Percentiles rank a stretch among this genome's conserved stretches.
Evolutionary conservation across 2,888 invertebrate species (phyloP).

Genomic region (Lycia hirtaria): DNA sequence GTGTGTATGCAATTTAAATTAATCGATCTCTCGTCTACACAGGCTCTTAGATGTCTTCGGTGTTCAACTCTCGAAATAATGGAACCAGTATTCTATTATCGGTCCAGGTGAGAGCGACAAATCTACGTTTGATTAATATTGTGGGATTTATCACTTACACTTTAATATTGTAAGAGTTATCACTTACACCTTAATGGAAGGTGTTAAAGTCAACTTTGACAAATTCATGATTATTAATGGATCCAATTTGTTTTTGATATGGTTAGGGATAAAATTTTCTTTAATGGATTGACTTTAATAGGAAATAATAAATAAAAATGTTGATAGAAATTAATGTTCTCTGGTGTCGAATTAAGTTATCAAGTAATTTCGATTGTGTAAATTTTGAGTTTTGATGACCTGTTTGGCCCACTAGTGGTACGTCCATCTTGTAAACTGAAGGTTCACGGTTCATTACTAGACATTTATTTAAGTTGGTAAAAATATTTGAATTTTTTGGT

Average conservation of each 20-base stretch:
- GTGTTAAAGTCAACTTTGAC: constrained; percentile 34
- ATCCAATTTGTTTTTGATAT: constrained; percentile 37
- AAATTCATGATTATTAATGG: constrained; percentile 40
- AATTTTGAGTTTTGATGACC: too few species aligned
- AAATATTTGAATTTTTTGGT: too few species aligned
- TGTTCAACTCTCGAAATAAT: constrained; percentile 25
- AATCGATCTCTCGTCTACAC: constrained; percentile 3
- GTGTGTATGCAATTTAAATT: too few species aligned
- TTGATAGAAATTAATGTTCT: too few species aligned
- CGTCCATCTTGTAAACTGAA: too few species aligned
- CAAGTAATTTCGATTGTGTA: too few species aligned
- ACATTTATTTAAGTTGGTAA: too few species aligned
- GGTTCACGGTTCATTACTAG: too few species aligned
- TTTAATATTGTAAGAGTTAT: constrained; percentile 35
- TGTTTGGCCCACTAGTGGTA: too few species aligned
- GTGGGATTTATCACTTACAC: constrained; percentile 26
- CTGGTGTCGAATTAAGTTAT: too few species aligned
- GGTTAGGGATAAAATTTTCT: neutral
- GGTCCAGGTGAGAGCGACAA: constrained; percentile 32
- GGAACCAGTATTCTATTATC: constrained; percentile 18
- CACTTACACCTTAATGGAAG: constrained; percentile 33
- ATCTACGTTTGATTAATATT: constrained; percentile 39
- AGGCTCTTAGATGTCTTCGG: neutral
- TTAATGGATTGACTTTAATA: neutral
- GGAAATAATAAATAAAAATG: neutral